A percentile compares a stretch with the other conserved stretches of the same genome.
Evolutionary conservation across 2,888 invertebrate genomes (phyloP).

Genomic region (Branchellion lobata): DNA sequence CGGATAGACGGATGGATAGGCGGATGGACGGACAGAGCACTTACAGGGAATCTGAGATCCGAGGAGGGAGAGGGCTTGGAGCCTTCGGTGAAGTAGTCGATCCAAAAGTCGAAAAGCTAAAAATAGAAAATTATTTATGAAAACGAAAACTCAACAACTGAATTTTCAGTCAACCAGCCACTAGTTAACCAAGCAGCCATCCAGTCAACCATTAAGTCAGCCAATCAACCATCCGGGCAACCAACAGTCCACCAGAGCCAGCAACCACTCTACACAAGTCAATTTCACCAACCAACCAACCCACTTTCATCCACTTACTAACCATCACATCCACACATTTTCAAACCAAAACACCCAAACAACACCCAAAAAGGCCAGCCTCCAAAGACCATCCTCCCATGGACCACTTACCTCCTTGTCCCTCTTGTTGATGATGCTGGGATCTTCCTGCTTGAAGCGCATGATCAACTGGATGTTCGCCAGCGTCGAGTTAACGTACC

Average conservation of each 20-base stretch:
- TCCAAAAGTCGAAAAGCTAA: slow-evolving; percentile 92
- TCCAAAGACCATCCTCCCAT: not conserved
- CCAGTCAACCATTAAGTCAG: too few species aligned
- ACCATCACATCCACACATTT: not conserved
- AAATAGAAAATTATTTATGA: too few species aligned
- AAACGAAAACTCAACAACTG: too few species aligned
- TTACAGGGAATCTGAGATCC: slow-evolving; percentile 84
- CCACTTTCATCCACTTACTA: not conserved
- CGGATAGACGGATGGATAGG: too few species aligned
- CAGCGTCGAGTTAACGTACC: slow-evolving; percentile 75
- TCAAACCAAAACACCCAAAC: not conserved
- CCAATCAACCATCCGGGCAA: too few species aligned
- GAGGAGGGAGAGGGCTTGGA: slow-evolving; percentile 75
- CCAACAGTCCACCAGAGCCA: too few species aligned
- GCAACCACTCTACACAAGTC: too few species aligned
- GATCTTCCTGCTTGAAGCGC: slow-evolving; percentile 61
- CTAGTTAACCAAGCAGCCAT: too few species aligned
- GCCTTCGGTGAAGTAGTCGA: slow-evolving; percentile 95
- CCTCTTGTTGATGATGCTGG: slow-evolving; percentile 35
- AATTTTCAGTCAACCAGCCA: too few species aligned
- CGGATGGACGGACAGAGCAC: too few species aligned
- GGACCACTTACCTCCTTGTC: slow-evolving; percentile 48
- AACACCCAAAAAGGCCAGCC: not conserved
- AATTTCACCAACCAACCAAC: too few species aligned
- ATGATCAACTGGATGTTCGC: slow-evolving; percentile 84